Conservation (phyloP, 2,797 vertebrate species). For the Pogoniulus pusillus region DNA sequence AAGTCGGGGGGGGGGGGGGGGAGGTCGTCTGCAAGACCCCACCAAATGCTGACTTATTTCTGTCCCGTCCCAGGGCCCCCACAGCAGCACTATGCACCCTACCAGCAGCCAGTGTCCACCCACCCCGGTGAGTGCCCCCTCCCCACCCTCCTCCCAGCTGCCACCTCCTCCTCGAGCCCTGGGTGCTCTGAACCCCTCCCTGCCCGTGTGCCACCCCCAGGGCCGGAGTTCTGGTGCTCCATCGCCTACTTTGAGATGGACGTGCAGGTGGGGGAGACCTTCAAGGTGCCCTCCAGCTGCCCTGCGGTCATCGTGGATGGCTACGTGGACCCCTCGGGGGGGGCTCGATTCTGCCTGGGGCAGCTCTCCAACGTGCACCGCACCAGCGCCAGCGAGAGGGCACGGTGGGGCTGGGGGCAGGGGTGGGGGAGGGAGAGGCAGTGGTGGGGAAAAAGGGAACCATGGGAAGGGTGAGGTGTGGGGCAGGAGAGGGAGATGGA, state of each 20-base stretch:
- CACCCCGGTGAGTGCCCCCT: slow-evolving; percentile 57
- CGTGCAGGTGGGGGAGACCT: slow-evolving; percentile 82
- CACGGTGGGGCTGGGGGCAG: slow-evolving; percentile 60
- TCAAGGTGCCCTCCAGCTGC: slow-evolving; percentile 82
- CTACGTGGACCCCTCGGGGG: slow-evolving; percentile 81
- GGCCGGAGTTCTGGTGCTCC: slow-evolving; percentile 84
- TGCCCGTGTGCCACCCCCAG: slow-evolving; percentile 40
- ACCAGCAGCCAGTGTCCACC: neutral
- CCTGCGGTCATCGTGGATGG: slow-evolving; percentile 81
- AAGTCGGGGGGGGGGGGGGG: slow-evolving; percentile 12
- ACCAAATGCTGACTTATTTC: neutral
- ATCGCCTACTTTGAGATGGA: slow-evolving; percentile 85
- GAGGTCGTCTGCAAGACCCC: too few relatives aligned
- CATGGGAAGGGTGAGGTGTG: neutral
- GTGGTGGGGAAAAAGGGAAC: neutral
- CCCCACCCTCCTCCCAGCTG: too few relatives aligned
- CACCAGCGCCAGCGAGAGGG: slow-evolving; percentile 80
- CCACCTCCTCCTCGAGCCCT: too few relatives aligned
- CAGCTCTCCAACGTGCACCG: slow-evolving; percentile 84
- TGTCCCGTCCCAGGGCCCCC: neutral
- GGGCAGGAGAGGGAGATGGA: neutral
- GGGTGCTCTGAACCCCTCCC: neutral
- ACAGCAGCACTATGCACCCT: neutral
- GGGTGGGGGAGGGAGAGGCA: too few relatives aligned
- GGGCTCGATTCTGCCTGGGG: slow-evolving; percentile 81